Conservation (phyloP, 2,888 invertebrate genomes). For the Allygus modestus region DNA sequence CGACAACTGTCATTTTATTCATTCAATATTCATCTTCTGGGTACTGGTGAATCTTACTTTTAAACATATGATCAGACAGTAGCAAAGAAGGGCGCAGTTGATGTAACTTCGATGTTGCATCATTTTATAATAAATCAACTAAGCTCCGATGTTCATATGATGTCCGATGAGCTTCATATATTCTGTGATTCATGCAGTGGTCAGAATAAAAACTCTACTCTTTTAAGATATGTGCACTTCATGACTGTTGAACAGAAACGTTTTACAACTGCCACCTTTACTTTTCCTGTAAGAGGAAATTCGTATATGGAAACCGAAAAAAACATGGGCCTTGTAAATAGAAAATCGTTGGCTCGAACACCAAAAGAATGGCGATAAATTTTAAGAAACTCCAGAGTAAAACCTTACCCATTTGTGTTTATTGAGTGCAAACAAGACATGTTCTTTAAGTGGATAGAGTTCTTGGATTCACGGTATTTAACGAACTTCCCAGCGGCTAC, state of each 20-base stretch:
- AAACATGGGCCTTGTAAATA: conserved; percentile 46
- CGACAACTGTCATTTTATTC: conserved; percentile 12
- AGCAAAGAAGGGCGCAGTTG: neutral
- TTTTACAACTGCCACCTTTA: neutral
- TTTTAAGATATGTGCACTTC: conserved; percentile 40
- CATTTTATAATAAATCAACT: neutral
- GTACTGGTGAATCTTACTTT: neutral
- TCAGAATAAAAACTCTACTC: conserved; percentile 17
- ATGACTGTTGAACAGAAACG: conserved; percentile 15
- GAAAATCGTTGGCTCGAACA: conserved; percentile 17
- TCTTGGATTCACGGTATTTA: neutral
- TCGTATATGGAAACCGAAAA: conserved; percentile 51
- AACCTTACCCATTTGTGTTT: conserved; percentile 56
- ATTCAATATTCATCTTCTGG: conserved; percentile 24
- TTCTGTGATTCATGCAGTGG: conserved; percentile 41
- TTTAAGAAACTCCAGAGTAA: conserved; percentile 42
- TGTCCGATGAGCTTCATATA: conserved; percentile 15
- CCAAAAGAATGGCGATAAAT: conserved; percentile 45
- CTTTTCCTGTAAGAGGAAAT: conserved; percentile 42
- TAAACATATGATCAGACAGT: conserved; percentile 1
- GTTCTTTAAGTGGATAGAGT: conserved; percentile 39
- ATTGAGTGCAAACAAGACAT: conserved; percentile 34
- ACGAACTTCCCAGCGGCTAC: conserved; percentile 27
- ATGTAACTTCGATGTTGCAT: neutral
- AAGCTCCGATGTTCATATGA: neutral